Evolutionary conservation across 1,140 invertebrate genomes (phyloP).

Genomic region (Euschistus heros): DNA sequence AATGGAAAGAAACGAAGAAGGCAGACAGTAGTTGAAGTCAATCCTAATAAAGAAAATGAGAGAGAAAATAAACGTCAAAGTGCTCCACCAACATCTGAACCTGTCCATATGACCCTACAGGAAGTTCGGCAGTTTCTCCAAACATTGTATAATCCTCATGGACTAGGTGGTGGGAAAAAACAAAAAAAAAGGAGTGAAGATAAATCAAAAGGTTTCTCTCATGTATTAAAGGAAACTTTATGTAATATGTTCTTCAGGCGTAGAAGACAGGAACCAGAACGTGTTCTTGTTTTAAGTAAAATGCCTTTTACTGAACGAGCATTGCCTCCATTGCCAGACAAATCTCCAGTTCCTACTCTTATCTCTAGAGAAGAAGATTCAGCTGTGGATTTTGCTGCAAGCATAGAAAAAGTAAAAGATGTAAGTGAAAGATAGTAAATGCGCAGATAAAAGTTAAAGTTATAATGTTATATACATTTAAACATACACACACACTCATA

Average conservation of each 20-base stretch:
- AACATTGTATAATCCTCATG: slow-evolving; percentile 48
- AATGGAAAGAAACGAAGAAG: slow-evolving; percentile 27
- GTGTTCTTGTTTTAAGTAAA: slow-evolving; percentile 27
- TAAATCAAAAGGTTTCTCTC: slow-evolving; percentile 38
- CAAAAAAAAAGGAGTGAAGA: slow-evolving; percentile 14
- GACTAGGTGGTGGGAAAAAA: slow-evolving; percentile 12
- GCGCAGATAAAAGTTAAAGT: no score
- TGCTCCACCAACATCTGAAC: slow-evolving; percentile 51
- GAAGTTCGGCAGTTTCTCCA: slow-evolving; percentile 73
- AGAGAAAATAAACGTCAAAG: slow-evolving; percentile 40
- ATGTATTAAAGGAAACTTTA: slow-evolving; percentile 72
- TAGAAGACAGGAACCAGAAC: slow-evolving; percentile 29
- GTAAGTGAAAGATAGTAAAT: slow-evolving; percentile 46
- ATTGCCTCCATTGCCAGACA: slow-evolving; percentile 61
- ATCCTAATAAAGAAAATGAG: slow-evolving; percentile 4
- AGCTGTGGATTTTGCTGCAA: slow-evolving; percentile 74
- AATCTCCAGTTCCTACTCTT: slow-evolving; percentile 27
- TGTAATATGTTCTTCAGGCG: slow-evolving; percentile 71
- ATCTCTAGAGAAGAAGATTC: slow-evolving; percentile 36
- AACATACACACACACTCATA: no score
- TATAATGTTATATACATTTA: no score
- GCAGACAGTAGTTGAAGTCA: slow-evolving; percentile 16
- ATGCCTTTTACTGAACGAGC: slow-evolving; percentile 54
- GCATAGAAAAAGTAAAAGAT: slow-evolving; percentile 88
- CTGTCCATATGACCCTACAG: slow-evolving; percentile 73